phyloP scores from a whole-genome alignment of 2,113 vertebrate species.

The Poeciliopsis occidentalis region DNA sequence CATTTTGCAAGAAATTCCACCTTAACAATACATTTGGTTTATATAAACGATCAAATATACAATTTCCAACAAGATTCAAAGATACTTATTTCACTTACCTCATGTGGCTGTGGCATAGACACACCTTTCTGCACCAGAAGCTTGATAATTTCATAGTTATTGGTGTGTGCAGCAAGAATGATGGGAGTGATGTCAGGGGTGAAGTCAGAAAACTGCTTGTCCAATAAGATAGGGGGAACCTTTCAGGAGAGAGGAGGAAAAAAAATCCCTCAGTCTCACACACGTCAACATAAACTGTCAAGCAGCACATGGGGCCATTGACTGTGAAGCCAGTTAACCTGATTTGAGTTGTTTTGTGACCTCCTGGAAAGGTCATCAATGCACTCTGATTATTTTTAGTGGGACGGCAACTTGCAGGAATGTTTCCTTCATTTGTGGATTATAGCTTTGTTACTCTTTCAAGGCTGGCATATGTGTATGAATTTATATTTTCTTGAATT shows the following conservation, averaged over 20 bases:
- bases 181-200: slow-evolving; percentile 98
- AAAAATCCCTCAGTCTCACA: slow-evolving; percentile 6
- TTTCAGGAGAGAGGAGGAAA: slow-evolving; percentile 56
- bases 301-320: neutral
- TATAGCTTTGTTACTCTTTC: too few species aligned
- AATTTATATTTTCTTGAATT: too few species aligned
- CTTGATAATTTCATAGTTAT: slow-evolving; percentile 99
- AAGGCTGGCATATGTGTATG: too few species aligned
- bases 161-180: slow-evolving; percentile 97
- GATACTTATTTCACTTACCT: slow-evolving; percentile 71
- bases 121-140: slow-evolving; percentile 97
- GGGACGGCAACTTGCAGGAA: too few species aligned
- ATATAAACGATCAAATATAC: neutral
- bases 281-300: slow-evolving; percentile 5
- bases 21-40: neutral
- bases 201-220: slow-evolving; percentile 99
- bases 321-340: neutral
- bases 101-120: slow-evolving; percentile 92
- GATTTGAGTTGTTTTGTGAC: too few species aligned
- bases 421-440: too few species aligned
- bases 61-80: neutral
- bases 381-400: too few species aligned
- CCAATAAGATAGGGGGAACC: slow-evolving; percentile 95
- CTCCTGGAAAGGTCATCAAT: too few species aligned
- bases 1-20: neutral